These are phyloP conservation scores for Sander vitreus DNA, from an alignment of 2,113 vertebrate genomes.

Conservation along the genomic window DNA sequence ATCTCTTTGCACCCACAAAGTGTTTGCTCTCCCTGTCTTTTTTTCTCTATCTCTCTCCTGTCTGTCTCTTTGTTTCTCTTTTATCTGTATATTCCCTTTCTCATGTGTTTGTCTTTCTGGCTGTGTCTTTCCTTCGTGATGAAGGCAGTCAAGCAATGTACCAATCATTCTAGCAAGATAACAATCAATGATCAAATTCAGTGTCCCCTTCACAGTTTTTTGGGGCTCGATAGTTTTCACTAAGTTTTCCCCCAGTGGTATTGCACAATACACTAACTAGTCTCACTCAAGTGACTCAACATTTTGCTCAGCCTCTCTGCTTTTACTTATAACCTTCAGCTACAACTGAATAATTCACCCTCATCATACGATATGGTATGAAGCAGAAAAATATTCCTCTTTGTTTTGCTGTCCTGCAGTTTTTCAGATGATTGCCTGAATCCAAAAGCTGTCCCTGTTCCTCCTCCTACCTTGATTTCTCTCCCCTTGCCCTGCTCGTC, in stretches of 20 bases:
- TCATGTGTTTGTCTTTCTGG: constrained; percentile 22
- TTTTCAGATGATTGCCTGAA: constrained; percentile 59
- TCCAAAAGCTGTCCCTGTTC: constrained; percentile 49
- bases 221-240: background rate
- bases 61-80: background rate
- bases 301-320: constrained; percentile 1
- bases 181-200: constrained; percentile 6
- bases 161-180: constrained; percentile 15
- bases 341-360: background rate
- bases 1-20: constrained; percentile 51
- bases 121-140: background rate
- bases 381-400: constrained; percentile 10
- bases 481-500: constrained; percentile 24
- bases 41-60: background rate
- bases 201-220: constrained; percentile 5
- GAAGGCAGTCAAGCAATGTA: background rate
- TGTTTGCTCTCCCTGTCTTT: constrained; percentile 64
- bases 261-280: background rate
- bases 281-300: background rate
- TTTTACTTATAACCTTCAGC: background rate
- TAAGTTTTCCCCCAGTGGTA: background rate
- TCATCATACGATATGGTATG: constrained; percentile 21
- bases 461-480: constrained; percentile 34
- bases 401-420: constrained; percentile 44
- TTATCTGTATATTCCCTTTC: constrained; percentile 4